These are phyloP conservation scores for Wasmannia auropunctata DNA, from an alignment of 1,140 invertebrate species.

Conservation along the genomic window DNA sequence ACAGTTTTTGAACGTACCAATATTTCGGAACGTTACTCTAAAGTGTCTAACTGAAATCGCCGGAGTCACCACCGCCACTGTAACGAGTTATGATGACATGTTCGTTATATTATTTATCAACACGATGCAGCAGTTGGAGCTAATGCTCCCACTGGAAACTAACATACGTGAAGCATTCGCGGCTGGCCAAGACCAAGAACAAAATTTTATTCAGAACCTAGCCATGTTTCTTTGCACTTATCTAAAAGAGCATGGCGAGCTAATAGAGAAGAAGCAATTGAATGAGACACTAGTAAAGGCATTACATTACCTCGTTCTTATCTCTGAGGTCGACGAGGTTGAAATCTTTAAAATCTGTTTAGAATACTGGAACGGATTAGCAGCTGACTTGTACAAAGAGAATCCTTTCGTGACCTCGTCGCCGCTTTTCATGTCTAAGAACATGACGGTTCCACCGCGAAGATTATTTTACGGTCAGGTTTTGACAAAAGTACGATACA, in stretches of 20 bases:
- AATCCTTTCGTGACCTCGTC: constrained; percentile 85
- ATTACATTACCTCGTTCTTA: constrained; percentile 97
- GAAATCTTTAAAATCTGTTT: constrained; percentile 99
- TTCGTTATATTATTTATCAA: constrained; percentile 95
- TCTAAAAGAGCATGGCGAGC: constrained; percentile 96
- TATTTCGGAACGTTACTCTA: constrained; percentile 99
- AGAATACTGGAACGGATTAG: constrained; percentile 99
- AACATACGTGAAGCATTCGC: constrained; percentile 98
- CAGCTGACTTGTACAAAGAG: constrained; percentile 96
- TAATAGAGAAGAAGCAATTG: constrained; percentile 93
- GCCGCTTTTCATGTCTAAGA: constrained; percentile 82
- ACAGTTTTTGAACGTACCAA: constrained; percentile 97
- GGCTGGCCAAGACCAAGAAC: constrained; percentile 97
- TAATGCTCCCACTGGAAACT: constrained; percentile 95
- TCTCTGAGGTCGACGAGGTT: constrained; percentile 99
- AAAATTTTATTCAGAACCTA: constrained; percentile 99
- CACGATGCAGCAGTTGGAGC: constrained; percentile 96
- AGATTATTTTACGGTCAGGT: constrained; percentile 92
- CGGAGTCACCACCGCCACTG: constrained; percentile 89
- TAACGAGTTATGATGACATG: constrained; percentile 96
- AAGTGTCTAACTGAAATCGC: constrained; percentile 99
- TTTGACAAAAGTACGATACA: constrained; percentile 96
- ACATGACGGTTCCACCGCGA: constrained; percentile 82
- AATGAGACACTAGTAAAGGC: constrained; percentile 92
- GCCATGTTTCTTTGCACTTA: constrained; percentile 99